Conservation (phyloP, 2,797 vertebrate species). For the Poliocrania exsul region DNA sequence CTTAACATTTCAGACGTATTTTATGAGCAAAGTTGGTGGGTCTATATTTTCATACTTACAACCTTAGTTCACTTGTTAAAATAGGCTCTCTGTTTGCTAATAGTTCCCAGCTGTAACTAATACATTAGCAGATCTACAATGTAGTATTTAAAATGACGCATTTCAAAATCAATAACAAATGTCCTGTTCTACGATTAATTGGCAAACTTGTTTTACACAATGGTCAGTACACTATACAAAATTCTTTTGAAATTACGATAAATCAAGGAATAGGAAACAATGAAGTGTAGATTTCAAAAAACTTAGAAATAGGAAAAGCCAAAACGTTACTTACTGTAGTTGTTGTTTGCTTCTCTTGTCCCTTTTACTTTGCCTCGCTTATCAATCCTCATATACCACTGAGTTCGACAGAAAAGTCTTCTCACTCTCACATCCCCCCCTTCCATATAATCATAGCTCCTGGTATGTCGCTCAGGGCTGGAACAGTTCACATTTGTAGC, state of each 20-base stretch:
- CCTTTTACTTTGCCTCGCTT: slow-evolving; percentile 93
- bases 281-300: background rate
- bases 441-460: slow-evolving; percentile 99
- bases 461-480: slow-evolving; percentile 93
- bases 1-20: slow-evolving; percentile 45
- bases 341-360: slow-evolving; percentile 93
- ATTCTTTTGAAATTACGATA: background rate
- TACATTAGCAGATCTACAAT: slow-evolving; percentile 65
- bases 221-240: background rate
- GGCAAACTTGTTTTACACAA: background rate
- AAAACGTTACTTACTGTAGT: slow-evolving; percentile 90
- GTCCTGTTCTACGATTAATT: slow-evolving; percentile 34
- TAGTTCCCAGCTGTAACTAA: slow-evolving; percentile 67
- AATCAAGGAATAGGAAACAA: background rate
- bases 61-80: slow-evolving; percentile 70
- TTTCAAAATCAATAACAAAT: slow-evolving; percentile 70
- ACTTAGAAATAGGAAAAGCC: background rate
- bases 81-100: slow-evolving; percentile 64
- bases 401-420: slow-evolving; percentile 96
- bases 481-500: slow-evolving; percentile 94
- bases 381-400: slow-evolving; percentile 98
- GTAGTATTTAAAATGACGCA: slow-evolving; percentile 62
- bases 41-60: slow-evolving; percentile 51
- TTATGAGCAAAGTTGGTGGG: slow-evolving; percentile 46
- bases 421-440: slow-evolving; percentile 96